Base-by-base conservation (phyloP, 1,140 invertebrate genomes). In the Saccostrea glomerata region DNA sequence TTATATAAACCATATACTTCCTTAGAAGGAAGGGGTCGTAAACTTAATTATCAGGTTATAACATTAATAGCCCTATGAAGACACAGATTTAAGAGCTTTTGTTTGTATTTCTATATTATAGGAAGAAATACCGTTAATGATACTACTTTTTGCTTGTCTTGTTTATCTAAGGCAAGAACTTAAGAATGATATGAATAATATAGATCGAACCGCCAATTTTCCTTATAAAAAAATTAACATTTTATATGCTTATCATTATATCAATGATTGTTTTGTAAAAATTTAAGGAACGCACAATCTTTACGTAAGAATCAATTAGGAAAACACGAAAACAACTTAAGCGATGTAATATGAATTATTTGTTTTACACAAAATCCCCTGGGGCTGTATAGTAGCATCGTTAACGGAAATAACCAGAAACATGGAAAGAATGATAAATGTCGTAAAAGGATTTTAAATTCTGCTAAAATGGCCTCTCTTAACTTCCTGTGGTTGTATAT, bases 311-410 rank as follows among this genome's bases (percentile, higher is more conserved):
- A 47, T 47, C 47, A 47, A 47, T 47, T 47, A 47, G 47, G 47
- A 47, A 47, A 47, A 20, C n/a, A 63, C n/a, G 58, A 63, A 20
- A 63, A 20, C 58, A 63, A 63, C 15, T 63, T 60, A 4, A 20
- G 17, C 17, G n/a, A n/a, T 63, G 58, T 63, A 63, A 20, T 63
- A n/a, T 30, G 25, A 73, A 30, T 30, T 30, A 73, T 73, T 73
- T 73, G 70, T 73, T 73, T 73, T 73, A 73, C 70, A 36, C 30
- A 36, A 73, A 73, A 73, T 73, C 30, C 70, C 60, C 70, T 36
- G 12, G 25, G 70, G 70, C 70, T 3, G 23, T 30, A 30, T 73
- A 25, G 5, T 12, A 30, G 23, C 7, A 30, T 73, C 23, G 7
- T 0, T 2, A 36, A 15, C 36, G 30, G 70, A 73, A 73, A 7